A percentile compares a stretch with the other conserved stretches of the same genome.
Conservation (phyloP, 2,797 vertebrate genomes). For the Melanotaenia pygmaea region DNA sequence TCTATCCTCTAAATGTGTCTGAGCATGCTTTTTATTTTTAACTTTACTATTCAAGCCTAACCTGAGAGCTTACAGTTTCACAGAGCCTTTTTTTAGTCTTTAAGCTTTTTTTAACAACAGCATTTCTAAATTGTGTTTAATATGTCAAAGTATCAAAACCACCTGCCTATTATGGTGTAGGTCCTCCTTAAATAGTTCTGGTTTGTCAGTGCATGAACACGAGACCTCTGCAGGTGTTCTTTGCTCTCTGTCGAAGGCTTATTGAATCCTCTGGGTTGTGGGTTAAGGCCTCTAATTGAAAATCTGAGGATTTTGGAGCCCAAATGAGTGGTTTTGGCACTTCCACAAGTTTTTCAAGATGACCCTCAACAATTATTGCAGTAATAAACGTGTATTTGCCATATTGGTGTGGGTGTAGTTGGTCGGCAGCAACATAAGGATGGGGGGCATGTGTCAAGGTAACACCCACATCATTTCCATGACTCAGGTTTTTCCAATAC, state of each 20-base stretch:
- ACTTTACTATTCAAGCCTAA: not conserved
- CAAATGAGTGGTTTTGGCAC: not conserved
- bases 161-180: not conserved
- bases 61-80: not conserved
- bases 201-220: not conserved
- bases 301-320: not conserved
- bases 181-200: not conserved
- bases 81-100: not conserved
- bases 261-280: not conserved
- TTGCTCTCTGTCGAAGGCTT: not conserved
- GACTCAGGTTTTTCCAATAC: too few species aligned
- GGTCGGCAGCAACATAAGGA: not conserved
- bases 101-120: not conserved
- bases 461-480: not conserved
- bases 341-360: not conserved
- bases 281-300: not conserved
- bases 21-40: not conserved
- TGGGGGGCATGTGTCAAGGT: not conserved
- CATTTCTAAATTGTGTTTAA: not conserved
- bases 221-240: not conserved
- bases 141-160: not conserved
- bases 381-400: not conserved
- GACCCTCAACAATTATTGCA: not conserved
- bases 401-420: not conserved
- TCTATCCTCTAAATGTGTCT: slow-evolving; percentile 8